Evolutionary conservation across 2,797 vertebrate species (phyloP).

Genomic region (Lindbergichthys nudifrons): DNA sequence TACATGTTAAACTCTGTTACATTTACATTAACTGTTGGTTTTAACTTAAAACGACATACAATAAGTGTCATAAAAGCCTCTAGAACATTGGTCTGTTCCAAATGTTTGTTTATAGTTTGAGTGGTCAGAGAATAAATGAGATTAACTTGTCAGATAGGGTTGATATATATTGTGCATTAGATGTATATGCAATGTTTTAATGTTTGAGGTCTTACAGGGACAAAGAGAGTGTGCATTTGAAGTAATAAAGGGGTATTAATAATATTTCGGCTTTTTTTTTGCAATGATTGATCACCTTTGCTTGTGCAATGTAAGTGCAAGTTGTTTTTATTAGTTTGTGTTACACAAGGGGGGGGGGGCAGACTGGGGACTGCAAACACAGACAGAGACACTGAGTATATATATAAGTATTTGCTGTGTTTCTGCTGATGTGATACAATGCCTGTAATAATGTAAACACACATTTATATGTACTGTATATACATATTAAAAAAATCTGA

Average conservation of each 20-base stretch:
- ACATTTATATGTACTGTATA: no score
- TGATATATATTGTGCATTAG: background rate
- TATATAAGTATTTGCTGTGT: no score
- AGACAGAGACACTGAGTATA: conserved; percentile 6
- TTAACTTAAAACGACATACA: no score
- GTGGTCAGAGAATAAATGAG: background rate
- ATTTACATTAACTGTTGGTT: no score
- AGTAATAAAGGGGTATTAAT: background rate
- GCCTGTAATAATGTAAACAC: no score
- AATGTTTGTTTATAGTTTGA: background rate
- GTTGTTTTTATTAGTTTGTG: conserved; percentile 32
- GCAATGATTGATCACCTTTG: conserved; percentile 26
- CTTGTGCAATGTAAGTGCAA: background rate
- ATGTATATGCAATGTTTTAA: conserved; percentile 3
- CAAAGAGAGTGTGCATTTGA: background rate
- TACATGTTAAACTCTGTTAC: background rate
- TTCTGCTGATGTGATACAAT: no score
- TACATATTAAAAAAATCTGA: no score
- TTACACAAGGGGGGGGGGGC: conserved; percentile 3
- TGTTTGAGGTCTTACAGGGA: background rate
- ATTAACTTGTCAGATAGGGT: background rate
- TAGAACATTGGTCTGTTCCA: background rate
- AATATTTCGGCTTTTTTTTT: conserved; percentile 10
- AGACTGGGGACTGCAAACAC: conserved; percentile 9
- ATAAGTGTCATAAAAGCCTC: no score